Percentiles rank a stretch among this genome's conserved stretches.
phyloP scores from a whole-genome alignment of 1,140 invertebrate species.

The Achatina immaculata region DNA sequence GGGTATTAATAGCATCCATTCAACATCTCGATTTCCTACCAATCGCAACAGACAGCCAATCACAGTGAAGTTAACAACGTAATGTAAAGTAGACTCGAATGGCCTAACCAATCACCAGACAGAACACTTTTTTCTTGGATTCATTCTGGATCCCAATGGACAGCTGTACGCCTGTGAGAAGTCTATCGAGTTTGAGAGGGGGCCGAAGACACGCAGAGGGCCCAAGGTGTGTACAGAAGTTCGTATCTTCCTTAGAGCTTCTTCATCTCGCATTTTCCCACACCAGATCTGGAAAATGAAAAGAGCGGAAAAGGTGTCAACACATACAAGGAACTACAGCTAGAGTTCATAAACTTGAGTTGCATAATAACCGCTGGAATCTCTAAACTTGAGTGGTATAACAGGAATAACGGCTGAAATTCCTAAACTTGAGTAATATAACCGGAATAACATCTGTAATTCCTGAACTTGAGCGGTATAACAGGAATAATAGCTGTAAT shows the following conservation, averaged over 20 bases:
- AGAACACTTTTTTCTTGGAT: conserved; percentile 89
- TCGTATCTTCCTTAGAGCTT: conserved; percentile 92
- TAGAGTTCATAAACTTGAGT: too few relatives aligned
- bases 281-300: conserved; percentile 90
- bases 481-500: too few relatives aligned
- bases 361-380: too few relatives aligned
- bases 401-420: too few relatives aligned
- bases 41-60: conserved; percentile 20
- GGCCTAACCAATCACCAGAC: conserved; percentile 82
- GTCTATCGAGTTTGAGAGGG: conserved; percentile 91
- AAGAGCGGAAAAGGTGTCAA: too few relatives aligned
- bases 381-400: too few relatives aligned
- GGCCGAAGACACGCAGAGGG: conserved; percentile 87
- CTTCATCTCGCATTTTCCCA: conserved; percentile 95
- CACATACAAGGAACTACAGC: too few relatives aligned
- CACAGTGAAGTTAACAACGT: conserved; percentile 20
- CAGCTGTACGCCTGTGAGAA: conserved; percentile 84
- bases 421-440: too few relatives aligned
- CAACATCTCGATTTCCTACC: too few relatives aligned
- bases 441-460: too few relatives aligned
- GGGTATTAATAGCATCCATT: too few relatives aligned
- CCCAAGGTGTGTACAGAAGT: conserved; percentile 96
- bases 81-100: neutral
- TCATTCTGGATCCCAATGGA: conserved; percentile 86
- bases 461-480: too few relatives aligned